phyloP scores from a whole-genome alignment of 2,888 invertebrate genomes.

The Drosophila nr. fundita region DNA sequence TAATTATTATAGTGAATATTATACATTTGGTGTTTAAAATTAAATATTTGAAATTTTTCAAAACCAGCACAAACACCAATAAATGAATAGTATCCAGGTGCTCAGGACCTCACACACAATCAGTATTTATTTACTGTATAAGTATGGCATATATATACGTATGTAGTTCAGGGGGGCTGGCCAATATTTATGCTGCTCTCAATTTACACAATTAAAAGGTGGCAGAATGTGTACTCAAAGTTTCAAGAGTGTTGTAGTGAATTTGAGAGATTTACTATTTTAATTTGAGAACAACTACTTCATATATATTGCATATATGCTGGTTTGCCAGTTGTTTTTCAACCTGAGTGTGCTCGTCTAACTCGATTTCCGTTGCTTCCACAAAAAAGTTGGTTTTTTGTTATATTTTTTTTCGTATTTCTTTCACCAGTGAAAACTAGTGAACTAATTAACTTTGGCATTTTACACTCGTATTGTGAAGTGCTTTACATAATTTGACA shows the following conservation, averaged over 20 bases:
- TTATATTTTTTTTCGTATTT: background rate
- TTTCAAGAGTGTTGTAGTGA: background rate
- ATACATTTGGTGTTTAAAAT: background rate
- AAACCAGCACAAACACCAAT: background rate
- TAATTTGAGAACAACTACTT: background rate
- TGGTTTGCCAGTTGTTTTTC: background rate
- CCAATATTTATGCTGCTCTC: background rate
- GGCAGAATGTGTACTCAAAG: background rate
- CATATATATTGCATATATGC: background rate
- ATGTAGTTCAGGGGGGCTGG: background rate
- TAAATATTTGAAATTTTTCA: background rate
- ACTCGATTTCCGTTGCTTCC: background rate
- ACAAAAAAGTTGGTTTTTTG: conserved; percentile 3
- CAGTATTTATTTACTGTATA: background rate
- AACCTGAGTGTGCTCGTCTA: background rate
- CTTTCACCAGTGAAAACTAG: conserved; percentile 6
- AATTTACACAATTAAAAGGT: conserved; percentile 41
- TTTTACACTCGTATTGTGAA: conserved; percentile 8
- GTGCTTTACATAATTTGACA: conserved; percentile 30
- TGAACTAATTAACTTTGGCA: conserved; percentile 26
- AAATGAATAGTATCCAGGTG: background rate
- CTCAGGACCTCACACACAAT: background rate
- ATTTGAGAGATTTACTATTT: conserved; percentile 1
- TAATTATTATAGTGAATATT: background rate
- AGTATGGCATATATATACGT: conserved; percentile 33